Base-by-base conservation (phyloP, 1,140 invertebrate genomes). In the Drosophila kurseongensis region DNA sequence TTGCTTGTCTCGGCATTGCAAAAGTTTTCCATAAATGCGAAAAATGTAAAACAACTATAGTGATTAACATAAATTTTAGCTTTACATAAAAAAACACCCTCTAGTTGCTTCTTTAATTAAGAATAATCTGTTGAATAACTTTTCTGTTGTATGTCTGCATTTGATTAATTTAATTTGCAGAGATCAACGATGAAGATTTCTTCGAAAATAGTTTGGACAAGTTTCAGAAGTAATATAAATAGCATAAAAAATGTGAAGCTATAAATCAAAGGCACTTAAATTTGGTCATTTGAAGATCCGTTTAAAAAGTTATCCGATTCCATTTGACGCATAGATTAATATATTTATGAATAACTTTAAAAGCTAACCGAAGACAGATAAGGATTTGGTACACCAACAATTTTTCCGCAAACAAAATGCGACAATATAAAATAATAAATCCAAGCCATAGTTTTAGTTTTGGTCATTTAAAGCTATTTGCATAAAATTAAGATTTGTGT, bases 401-500 rank as follows among this genome's bases (percentile, higher is more conserved):
- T 23, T 23, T 42, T 23, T 32, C 38, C 55, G 42, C 42, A 60
- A 42, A 62, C 27, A 62, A 62, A 62, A 42, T 2, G 9, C 7
- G 29, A 18, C 23, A 60, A 60, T 35, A 16, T 42, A 38, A 35
- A 32, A 60, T 55, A 42, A 63, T 60, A 60, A 42, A 63, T 63
- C 7, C 14, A 16, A 27, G 38, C 35, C 18, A 54, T 13, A 14
- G 18, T 55, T 60, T 32, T 32, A 29, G 5, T 32, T 57, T 50
- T 42, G 41, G 55, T 14, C 41, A 58, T 58, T 50, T 23, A 36
- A 60, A 8, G 7, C 42, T 42, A 69, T 77, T 63, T 41, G 62
- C 65, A 77, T 76, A 50, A 77, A 58, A 50, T 56, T 40, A 51
- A 62, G 40, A 76, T 75, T 77, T 61, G 57, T 48, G 62, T 75